Percentiles rank a stretch among this genome's conserved stretches.
Conservation (phyloP, 2,113 vertebrate species). For the Sturnira hondurensis region DNA sequence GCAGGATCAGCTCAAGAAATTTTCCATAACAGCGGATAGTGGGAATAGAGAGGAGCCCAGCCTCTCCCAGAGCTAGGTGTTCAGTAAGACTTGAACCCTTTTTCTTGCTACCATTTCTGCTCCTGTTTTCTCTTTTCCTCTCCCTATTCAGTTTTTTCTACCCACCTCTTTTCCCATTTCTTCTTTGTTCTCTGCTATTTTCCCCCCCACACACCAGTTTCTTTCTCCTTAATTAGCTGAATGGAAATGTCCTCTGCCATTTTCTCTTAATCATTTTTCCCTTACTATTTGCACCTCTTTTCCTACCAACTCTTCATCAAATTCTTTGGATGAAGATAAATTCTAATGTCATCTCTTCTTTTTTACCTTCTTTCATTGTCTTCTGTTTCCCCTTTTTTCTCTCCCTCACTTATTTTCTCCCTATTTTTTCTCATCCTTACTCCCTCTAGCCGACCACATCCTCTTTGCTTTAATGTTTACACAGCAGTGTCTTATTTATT, state of each 20-base stretch:
- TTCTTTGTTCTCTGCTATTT: background rate
- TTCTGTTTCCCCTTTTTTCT: background rate
- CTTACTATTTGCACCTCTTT: background rate
- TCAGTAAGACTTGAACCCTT: background rate
- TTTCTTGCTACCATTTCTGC: background rate
- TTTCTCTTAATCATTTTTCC: background rate
- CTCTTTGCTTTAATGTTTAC: background rate
- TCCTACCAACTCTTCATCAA: background rate
- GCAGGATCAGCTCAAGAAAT: background rate
- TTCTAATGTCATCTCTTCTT: background rate
- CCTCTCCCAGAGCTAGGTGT: background rate
- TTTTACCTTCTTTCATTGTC: background rate
- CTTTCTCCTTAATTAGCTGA: background rate
- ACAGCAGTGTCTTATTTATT: background rate
- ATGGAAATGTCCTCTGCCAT: background rate
- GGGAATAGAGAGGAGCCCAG: background rate
- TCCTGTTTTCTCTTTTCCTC: background rate
- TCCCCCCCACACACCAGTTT: background rate
- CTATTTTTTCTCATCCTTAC: background rate
- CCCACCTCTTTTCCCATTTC: background rate
- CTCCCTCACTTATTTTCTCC: background rate
- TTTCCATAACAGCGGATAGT: background rate
- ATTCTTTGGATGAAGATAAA: background rate
- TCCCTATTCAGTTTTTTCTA: background rate
- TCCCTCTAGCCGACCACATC: background rate